Percentiles rank a stretch among this genome's conserved stretches.
Conservation (phyloP, 1,140 invertebrate genomes). For the Zaprionus davidi region DNA sequence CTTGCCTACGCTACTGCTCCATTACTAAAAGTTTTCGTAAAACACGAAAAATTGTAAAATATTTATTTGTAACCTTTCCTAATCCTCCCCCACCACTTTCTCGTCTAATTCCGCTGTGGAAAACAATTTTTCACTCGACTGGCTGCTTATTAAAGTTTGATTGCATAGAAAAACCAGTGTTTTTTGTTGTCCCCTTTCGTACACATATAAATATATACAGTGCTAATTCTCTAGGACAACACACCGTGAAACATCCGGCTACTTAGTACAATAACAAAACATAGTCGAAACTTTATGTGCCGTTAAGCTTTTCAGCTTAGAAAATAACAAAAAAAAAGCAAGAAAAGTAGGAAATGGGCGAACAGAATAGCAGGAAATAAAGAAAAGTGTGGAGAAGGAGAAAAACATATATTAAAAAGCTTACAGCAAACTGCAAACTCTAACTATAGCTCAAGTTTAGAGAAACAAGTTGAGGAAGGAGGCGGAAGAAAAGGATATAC, state of each 20-base stretch:
- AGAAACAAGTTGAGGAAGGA: not conserved
- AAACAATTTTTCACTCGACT: slow-evolving; percentile 26
- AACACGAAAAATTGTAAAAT: not conserved
- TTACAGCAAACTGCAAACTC: slow-evolving; percentile 55
- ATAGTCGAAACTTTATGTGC: slow-evolving; percentile 49
- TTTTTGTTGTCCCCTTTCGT: slow-evolving; percentile 9
- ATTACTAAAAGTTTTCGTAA: not conserved
- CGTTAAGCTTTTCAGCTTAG: slow-evolving; percentile 57
- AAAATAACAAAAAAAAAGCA: slow-evolving; percentile 22
- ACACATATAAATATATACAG: slow-evolving; percentile 36
- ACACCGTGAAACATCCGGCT: slow-evolving; percentile 16
- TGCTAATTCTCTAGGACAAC: slow-evolving; percentile 60
- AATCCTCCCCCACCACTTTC: not conserved
- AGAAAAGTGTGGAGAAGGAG: not conserved
- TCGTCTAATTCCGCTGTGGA: slow-evolving; percentile 2
- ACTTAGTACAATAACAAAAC: slow-evolving; percentile 64
- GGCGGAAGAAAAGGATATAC: slow-evolving; percentile 33
- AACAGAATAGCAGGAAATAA: not conserved
- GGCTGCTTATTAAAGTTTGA: slow-evolving; percentile 52
- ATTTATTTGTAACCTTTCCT: not conserved
- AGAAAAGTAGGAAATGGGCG: slow-evolving; percentile 8
- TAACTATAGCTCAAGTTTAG: slow-evolving; percentile 37
- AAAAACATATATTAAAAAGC: slow-evolving; percentile 49
- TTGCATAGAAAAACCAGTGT: slow-evolving; percentile 23
- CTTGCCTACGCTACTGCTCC: too few relatives aligned